Conservation (phyloP, 2,797 vertebrate genomes). For the Platalea minor region DNA sequence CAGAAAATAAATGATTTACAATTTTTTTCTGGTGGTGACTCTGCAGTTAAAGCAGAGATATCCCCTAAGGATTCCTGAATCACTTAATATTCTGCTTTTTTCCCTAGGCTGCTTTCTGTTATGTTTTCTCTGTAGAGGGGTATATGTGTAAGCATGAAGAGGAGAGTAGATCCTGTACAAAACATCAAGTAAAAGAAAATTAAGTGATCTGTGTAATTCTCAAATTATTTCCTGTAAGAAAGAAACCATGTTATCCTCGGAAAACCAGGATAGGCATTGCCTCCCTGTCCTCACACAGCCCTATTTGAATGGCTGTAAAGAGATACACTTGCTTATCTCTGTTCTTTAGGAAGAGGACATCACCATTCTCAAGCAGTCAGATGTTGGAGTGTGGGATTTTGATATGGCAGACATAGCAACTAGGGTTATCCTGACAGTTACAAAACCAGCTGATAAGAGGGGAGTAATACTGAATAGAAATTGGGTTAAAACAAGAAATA, state of each 20-base stretch:
- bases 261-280: neutral
- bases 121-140: neutral
- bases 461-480: neutral
- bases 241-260: neutral
- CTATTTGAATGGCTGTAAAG: neutral
- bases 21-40: slow-evolving; percentile 36
- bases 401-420: neutral
- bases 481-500: neutral
- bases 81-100: slow-evolving; percentile 9
- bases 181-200: slow-evolving; percentile 9
- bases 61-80: neutral
- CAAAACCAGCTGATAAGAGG: neutral
- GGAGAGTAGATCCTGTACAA: neutral
- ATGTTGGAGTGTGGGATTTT: neutral
- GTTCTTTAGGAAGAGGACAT: neutral
- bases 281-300: neutral
- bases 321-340: neutral
- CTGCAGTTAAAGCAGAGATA: slow-evolving; percentile 15
- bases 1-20: slow-evolving; percentile 22
- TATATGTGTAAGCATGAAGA: neutral
- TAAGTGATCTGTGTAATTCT: slow-evolving; percentile 16
- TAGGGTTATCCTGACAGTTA: neutral
- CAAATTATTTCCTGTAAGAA: neutral
- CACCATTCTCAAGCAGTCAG: neutral
- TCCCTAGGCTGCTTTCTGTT: neutral